phyloP scores from a whole-genome alignment of 2,113 vertebrate genomes.

The Phaetusa simplex region DNA sequence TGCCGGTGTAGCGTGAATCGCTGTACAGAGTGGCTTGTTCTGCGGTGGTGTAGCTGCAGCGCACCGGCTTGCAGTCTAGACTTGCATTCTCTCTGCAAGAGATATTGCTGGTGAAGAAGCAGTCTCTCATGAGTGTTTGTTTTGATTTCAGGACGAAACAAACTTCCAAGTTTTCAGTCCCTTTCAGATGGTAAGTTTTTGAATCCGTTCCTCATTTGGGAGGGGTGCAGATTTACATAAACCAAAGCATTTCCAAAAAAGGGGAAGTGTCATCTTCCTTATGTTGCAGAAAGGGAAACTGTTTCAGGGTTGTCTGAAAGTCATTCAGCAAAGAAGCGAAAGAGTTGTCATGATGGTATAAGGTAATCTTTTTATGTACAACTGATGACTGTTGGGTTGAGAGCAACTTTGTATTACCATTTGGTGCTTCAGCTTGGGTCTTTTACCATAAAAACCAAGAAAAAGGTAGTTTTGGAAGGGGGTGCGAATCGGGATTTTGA shows the following conservation, averaged over 20 bases:
- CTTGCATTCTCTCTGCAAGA: not conserved
- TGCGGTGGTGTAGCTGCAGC: not conserved
- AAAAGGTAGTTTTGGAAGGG: not conserved
- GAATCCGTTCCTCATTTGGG: not conserved
- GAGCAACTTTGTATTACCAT: not conserved
- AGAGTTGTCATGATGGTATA: not conserved
- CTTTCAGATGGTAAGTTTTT: slow-evolving; percentile 85
- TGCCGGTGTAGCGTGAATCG: not conserved
- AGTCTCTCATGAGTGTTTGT: not conserved
- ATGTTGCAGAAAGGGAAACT: not conserved
- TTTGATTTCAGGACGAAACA: slow-evolving; percentile 80
- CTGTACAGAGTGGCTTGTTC: not conserved
- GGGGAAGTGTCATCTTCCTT: not conserved
- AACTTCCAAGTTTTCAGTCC: slow-evolving; percentile 80
- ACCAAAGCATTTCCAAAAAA: not conserved
- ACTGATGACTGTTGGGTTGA: not conserved
- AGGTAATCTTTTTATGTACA: not conserved
- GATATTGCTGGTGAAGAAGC: not conserved
- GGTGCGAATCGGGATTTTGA: not conserved
- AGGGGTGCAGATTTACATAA: not conserved
- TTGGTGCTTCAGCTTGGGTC: not conserved
- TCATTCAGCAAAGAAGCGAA: not conserved
- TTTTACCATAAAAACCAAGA: not conserved
- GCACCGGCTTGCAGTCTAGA: not conserved
- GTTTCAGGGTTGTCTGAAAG: not conserved